phyloP scores from a whole-genome alignment of 2,797 vertebrate species.

The Gila robusta region DNA sequence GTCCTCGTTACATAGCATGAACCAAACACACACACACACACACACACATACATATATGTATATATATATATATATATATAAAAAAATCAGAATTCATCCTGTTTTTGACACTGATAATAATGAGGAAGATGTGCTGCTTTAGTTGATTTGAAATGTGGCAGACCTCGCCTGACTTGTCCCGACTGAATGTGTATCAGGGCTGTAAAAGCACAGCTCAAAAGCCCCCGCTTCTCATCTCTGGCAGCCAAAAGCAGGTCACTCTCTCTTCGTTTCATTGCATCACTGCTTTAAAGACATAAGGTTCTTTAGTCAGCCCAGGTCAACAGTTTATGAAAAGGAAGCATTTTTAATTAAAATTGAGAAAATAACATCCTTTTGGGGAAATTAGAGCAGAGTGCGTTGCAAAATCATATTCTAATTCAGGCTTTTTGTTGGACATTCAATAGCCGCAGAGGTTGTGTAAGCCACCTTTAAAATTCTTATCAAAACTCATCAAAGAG shows the following conservation, averaged over 20 bases:
- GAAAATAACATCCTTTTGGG: constrained; percentile 25
- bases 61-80: too few relatives aligned
- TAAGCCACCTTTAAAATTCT: constrained; percentile 32
- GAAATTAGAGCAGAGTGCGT: neutral
- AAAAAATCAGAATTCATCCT: neutral
- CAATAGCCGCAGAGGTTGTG: constrained; percentile 16
- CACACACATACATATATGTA: too few relatives aligned
- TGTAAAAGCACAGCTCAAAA: constrained; percentile 12
- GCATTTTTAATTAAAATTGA: constrained; percentile 19
- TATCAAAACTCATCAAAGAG: constrained; percentile 31
- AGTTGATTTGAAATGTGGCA: neutral
- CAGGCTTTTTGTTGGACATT: constrained; percentile 19
- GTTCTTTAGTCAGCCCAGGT: constrained; percentile 35
- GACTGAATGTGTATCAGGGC: neutral
- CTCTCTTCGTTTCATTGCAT: constrained; percentile 48
- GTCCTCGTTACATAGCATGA: neutral
- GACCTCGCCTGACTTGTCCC: neutral
- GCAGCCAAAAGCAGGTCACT: constrained; percentile 56
- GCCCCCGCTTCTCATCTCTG: neutral
- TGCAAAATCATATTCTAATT: constrained; percentile 18
- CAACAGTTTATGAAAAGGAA: constrained; percentile 24
- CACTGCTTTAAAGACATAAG: constrained; percentile 39
- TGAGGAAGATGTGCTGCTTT: neutral
- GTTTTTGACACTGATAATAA: constrained; percentile 10
- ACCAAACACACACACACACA: too few relatives aligned